Base-by-base conservation (phyloP, 2,888 invertebrate species). In the Ametastegia equiseti region DNA sequence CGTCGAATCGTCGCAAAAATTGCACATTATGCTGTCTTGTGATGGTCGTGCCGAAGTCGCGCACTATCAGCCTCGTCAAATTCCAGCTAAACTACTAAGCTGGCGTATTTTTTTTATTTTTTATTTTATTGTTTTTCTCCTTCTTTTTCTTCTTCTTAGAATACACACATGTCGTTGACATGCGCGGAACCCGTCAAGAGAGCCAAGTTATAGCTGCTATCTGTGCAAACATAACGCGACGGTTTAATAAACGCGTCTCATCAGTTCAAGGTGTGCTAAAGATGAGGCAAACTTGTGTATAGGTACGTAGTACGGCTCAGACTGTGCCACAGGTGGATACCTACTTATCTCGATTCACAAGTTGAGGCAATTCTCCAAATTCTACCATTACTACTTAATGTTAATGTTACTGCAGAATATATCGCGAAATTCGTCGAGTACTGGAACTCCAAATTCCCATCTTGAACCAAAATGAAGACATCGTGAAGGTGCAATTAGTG, bases 171-270 rank as follows among this genome's bases (percentile, higher is more conserved):
- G 13, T n/a, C 36, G 47, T 47, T 45, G 23, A 47, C 71, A 45
- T 45, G 30, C 50, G 73, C 30, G 30, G 11, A 36, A 54, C 23
- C 4, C 33, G 47, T 50, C 33, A 33, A 73, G n/a, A 5, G n/a
- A 4, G 6, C n/a, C 27, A 47, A 47, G 54, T 75, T 75, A 75
- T 33, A n/a, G n/a, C n/a, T n/a, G 75, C 54, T 75, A 54, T 75
- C 75, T 54, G 36, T 54, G 75, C 71, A 71, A 71, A 71, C 71
- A n/a, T n/a, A 71, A 71, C 71, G 47, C 45, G 71, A 27, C 47
- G 27, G 45, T 45, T 47, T 27, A 1, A n/a, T n/a, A 71, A 71
- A 47, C 71, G 47, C 71, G 71, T 30, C 27, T 71, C 71, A 67
- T 27, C 27, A 19, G 36, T 36, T 39, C 19, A 30, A 15, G 65